These are phyloP conservation scores for Cyanistes caeruleus DNA, from an alignment of 2,113 vertebrate genomes.

Conservation along the genomic window DNA sequence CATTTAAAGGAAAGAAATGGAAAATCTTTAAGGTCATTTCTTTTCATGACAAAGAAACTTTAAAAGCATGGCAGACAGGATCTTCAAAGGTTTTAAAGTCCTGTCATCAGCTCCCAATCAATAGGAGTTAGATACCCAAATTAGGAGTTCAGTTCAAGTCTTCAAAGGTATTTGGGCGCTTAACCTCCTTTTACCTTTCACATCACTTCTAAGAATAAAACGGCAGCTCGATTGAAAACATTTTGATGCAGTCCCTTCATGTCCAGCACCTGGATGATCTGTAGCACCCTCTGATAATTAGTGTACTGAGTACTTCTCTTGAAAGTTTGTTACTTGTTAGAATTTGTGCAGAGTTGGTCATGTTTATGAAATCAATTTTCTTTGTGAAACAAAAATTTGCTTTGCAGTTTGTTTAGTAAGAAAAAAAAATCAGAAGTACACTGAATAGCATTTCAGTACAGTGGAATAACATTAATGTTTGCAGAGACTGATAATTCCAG, in stretches of 20 bases:
- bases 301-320: neutral
- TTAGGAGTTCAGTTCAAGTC: constrained; percentile 42
- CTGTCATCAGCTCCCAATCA: constrained; percentile 44
- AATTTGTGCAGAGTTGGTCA: neutral
- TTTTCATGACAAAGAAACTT: constrained; percentile 37
- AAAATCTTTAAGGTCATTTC: constrained; percentile 49
- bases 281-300: neutral
- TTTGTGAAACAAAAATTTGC: neutral
- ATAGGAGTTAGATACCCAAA: constrained; percentile 48
- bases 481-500: neutral
- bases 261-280: neutral
- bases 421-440: neutral
- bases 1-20: constrained; percentile 52
- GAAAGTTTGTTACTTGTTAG: neutral
- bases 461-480: neutral
- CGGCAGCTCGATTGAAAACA: neutral
- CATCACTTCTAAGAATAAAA: neutral
- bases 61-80: constrained; percentile 11
- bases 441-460: neutral
- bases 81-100: constrained; percentile 50
- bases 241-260: neutral
- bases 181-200: constrained; percentile 42
- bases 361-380: neutral
- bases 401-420: neutral
- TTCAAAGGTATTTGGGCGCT: constrained; percentile 41